A percentile compares a stretch with the other conserved stretches of the same genome.
These are phyloP conservation scores for Ophion ventricosus DNA, from an alignment of 2,888 invertebrate species.

Conservation along the genomic window DNA sequence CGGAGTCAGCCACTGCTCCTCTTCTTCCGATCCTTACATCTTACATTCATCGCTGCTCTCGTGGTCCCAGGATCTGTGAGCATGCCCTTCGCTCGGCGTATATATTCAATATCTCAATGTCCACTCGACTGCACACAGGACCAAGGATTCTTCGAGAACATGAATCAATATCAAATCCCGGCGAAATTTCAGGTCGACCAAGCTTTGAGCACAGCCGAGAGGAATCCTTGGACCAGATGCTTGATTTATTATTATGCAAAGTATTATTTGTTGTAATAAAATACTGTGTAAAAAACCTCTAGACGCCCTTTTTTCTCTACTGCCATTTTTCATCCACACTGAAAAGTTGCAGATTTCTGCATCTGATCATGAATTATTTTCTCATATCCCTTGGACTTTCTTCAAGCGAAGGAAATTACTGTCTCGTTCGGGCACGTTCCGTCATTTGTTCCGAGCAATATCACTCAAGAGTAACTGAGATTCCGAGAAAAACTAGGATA, in stretches of 20 bases:
- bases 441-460: constrained; percentile 20
- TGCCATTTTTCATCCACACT: no score
- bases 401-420: constrained; percentile 8
- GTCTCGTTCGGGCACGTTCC: constrained; percentile 26
- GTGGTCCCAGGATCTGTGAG: constrained; percentile 13
- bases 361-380: constrained; percentile 46
- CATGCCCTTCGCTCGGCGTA: constrained; percentile 5
- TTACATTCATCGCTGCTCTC: constrained; percentile 23
- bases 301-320: no score
- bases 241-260: not conserved
- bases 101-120: constrained; percentile 43
- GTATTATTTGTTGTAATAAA: no score
- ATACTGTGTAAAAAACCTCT: no score
- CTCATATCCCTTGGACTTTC: constrained; percentile 9
- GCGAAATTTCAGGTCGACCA: not conserved
- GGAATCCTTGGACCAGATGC: not conserved
- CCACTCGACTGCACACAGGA: constrained; percentile 15
- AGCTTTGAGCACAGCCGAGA: no score
- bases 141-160: not conserved
- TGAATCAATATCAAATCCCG: constrained; percentile 20
- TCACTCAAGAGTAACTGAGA: not conserved
- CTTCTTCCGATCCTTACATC: constrained; percentile 35
- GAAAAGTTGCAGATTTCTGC: not conserved
- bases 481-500: constrained; percentile 18
- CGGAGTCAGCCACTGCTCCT: constrained; percentile 43